Evolutionary conservation across 1,140 invertebrate species (phyloP).

Genomic region (Atopsyche davidsoni): DNA sequence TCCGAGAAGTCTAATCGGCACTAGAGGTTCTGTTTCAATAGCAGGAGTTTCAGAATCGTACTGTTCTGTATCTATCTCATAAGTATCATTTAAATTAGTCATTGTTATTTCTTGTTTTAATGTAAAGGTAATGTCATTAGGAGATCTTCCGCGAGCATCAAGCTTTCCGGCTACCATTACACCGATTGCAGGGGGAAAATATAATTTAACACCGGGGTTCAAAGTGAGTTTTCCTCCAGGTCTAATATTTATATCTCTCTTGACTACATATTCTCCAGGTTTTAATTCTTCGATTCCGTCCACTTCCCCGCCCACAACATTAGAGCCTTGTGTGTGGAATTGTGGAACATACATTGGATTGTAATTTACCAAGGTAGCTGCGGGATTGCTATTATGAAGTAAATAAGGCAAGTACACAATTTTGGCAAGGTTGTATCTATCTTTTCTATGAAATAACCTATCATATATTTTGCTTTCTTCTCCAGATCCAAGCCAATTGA

Average conservation of each 20-base stretch:
- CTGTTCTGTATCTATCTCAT: constrained; percentile 49
- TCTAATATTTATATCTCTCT: constrained; percentile 84
- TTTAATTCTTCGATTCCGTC: constrained; percentile 75
- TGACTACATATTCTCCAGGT: constrained; percentile 76
- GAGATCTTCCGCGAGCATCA: constrained; percentile 70
- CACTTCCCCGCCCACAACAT: constrained; percentile 80
- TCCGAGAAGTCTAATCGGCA: constrained; percentile 70
- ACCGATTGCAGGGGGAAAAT: constrained; percentile 85
- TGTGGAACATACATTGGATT: constrained; percentile 69
- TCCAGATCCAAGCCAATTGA: constrained; percentile 85
- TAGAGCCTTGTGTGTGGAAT: constrained; percentile 61
- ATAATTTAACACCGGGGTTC: constrained; percentile 79
- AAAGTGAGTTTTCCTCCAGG: constrained; percentile 82
- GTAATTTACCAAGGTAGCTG: constrained; percentile 66
- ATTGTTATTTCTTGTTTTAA: constrained; percentile 66
- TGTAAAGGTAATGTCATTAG: constrained; percentile 71
- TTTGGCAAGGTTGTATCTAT: constrained; percentile 86
- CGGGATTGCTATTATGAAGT: constrained; percentile 75
- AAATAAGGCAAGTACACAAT: constrained; percentile 82
- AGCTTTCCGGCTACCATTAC: constrained; percentile 94
- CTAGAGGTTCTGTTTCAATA: constrained; percentile 48
- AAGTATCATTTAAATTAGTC: constrained; percentile 56
- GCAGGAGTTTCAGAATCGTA: constrained; percentile 48
- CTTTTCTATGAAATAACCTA: constrained; percentile 81
- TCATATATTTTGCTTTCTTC: constrained; percentile 74